A percentile compares a stretch with the other conserved stretches of the same genome.
Conservation (phyloP, 2,888 invertebrate species). For the Hyles lineata region DNA sequence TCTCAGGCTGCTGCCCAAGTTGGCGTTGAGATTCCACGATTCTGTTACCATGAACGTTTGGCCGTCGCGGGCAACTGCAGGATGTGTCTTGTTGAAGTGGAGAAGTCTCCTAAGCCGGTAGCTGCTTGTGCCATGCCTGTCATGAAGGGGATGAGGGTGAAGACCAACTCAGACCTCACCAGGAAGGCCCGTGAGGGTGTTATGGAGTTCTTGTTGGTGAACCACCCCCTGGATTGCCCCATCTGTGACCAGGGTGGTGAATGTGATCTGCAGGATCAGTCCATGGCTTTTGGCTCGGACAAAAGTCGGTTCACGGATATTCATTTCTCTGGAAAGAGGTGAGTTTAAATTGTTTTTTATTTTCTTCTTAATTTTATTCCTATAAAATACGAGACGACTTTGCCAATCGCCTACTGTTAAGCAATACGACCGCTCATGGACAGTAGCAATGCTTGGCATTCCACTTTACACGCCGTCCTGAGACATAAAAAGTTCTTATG, state of each 20-base stretch:
- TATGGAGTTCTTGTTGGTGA: slow-evolving; percentile 99
- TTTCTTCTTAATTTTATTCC: too few relatives aligned
- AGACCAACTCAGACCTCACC: slow-evolving; percentile 98
- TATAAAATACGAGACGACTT: too few relatives aligned
- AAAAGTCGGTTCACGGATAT: slow-evolving; percentile 97
- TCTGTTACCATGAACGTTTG: slow-evolving; percentile 99
- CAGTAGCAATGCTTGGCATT: too few relatives aligned
- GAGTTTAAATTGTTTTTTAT: slow-evolving; percentile 36
- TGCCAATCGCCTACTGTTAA: too few relatives aligned
- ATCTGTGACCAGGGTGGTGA: slow-evolving; percentile 99
- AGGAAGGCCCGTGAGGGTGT: slow-evolving; percentile 91
- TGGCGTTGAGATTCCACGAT: slow-evolving; percentile 99
- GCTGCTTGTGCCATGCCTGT: slow-evolving; percentile 99
- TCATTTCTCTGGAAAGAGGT: slow-evolving; percentile 95
- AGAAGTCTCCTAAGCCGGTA: slow-evolving; percentile 98
- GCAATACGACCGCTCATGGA: too few relatives aligned
- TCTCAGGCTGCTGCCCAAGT: slow-evolving; percentile 95
- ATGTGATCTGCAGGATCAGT: slow-evolving; percentile 98
- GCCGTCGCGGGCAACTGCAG: slow-evolving; percentile 99
- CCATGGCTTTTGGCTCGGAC: slow-evolving; percentile 99
- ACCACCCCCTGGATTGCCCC: slow-evolving; percentile 99
- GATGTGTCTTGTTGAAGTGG: slow-evolving; percentile 99
- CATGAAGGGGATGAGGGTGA: slow-evolving; percentile 99
- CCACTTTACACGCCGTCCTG: too few relatives aligned
- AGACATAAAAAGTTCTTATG: too few relatives aligned